Evolutionary conservation across 2,797 vertebrate species (phyloP).

Genomic region (Syndactyla subalaris): DNA sequence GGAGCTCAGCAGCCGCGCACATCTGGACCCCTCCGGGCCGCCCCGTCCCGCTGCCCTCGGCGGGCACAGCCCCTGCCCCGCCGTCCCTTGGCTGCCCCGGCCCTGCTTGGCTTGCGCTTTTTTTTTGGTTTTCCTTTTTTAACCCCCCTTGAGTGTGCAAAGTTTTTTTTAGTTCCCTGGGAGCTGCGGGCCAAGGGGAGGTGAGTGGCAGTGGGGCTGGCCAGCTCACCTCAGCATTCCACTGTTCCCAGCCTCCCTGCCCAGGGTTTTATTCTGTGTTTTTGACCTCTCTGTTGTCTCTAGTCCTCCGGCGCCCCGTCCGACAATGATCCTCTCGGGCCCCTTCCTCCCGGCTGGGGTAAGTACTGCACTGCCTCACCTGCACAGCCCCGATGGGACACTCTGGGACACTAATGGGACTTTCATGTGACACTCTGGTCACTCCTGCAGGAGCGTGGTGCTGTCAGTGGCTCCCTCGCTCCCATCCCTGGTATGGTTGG

Average conservation of each 20-base stretch:
- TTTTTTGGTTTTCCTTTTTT: background rate
- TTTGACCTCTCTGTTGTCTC: slow-evolving; percentile 78
- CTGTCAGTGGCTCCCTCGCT: background rate
- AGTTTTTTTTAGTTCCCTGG: background rate
- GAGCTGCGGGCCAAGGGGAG: background rate
- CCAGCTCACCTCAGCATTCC: fast-evolving
- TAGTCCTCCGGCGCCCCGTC: slow-evolving; percentile 87
- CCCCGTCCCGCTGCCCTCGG: background rate
- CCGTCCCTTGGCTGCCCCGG: background rate
- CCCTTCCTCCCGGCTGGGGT: slow-evolving; percentile 97
- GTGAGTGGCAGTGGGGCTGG: slow-evolving; percentile 37
- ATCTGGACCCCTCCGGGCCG: background rate
- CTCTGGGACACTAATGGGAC: too few relatives aligned
- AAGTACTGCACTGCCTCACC: slow-evolving; percentile 74
- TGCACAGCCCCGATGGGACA: background rate
- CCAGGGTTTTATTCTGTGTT: slow-evolving; percentile 46
- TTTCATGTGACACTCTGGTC: background rate
- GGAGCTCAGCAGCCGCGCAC: slow-evolving; percentile 65
- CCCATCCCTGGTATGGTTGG: fast-evolving
- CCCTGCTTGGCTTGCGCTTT: background rate
- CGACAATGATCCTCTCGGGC: slow-evolving; percentile 94
- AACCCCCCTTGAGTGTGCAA: background rate
- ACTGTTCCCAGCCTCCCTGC: background rate
- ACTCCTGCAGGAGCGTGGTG: fast-evolving
- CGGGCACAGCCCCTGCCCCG: background rate